A percentile compares a stretch with the other conserved stretches of the same genome.
Evolutionary conservation across 2,888 invertebrate genomes (phyloP).

Genomic region (Thereva nobilitata): DNA sequence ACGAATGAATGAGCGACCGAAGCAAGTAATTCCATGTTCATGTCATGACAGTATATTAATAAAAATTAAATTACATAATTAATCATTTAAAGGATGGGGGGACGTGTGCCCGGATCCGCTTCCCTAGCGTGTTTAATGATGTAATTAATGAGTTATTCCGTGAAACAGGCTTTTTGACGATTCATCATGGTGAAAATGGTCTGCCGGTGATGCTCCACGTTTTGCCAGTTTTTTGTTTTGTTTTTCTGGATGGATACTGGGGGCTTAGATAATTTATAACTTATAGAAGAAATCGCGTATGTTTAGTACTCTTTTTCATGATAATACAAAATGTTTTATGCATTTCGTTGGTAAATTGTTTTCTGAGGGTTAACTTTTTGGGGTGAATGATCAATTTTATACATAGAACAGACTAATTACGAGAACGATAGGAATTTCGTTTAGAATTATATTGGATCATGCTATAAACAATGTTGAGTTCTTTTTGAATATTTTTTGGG

Average conservation of each 20-base stretch:
- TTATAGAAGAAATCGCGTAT: too few species aligned
- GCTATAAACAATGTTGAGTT: too few species aligned
- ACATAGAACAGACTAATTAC: too few species aligned
- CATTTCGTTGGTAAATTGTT: too few species aligned
- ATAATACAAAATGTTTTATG: too few species aligned
- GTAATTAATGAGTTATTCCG: conserved; percentile 7
- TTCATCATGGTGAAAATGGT: conserved; percentile 4
- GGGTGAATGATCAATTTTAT: too few species aligned
- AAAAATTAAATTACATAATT: conserved; percentile 39
- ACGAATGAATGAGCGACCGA: not conserved
- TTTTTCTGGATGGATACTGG: not conserved
- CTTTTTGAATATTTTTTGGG: too few species aligned
- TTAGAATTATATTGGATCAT: too few species aligned
- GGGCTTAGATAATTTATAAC: not conserved
- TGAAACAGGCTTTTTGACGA: not conserved
- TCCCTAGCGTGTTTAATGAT: conserved; percentile 4
- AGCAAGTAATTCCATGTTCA: conserved; percentile 8
- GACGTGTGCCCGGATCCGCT: not conserved
- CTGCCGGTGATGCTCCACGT: not conserved
- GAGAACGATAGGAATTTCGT: too few species aligned
- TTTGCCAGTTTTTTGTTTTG: not conserved
- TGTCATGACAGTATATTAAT: conserved; percentile 26
- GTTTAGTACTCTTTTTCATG: too few species aligned
- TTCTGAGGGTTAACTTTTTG: too few species aligned
- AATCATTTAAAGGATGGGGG: conserved; percentile 22